Evolutionary conservation across 2,888 invertebrate genomes (phyloP).

Genomic region (Watsonalla binaria): DNA sequence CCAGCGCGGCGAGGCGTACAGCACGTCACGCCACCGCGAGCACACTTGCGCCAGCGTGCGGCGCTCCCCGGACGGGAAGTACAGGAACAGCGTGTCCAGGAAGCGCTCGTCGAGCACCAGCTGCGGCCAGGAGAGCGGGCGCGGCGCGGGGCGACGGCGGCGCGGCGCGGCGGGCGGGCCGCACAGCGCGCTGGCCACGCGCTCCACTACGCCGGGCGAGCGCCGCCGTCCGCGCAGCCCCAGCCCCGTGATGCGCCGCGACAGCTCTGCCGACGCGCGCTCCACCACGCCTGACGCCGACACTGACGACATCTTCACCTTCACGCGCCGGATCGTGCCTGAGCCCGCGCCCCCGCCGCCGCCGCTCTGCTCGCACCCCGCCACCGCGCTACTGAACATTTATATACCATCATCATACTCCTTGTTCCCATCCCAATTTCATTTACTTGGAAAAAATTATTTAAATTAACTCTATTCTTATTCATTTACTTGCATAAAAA

Average conservation of each 20-base stretch:
- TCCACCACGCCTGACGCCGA: conserved; percentile 94
- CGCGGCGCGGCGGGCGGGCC: conserved; percentile 79
- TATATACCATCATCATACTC: neutral
- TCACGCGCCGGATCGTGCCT: conserved; percentile 67
- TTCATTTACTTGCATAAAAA: no score
- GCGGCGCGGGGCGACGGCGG: conserved; percentile 72
- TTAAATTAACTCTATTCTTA: no score
- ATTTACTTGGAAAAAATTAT: no score
- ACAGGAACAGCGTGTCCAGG: conserved; percentile 89
- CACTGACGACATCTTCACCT: conserved; percentile 87
- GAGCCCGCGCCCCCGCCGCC: conserved; percentile 39
- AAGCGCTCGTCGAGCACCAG: conserved; percentile 91
- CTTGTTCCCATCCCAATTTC: no score
- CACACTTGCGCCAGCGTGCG: conserved; percentile 91
- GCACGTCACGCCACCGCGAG: conserved; percentile 90
- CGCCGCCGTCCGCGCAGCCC: conserved; percentile 83
- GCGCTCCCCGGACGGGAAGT: conserved; percentile 88
- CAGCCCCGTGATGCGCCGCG: conserved; percentile 92
- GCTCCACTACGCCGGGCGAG: conserved; percentile 86
- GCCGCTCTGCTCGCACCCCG: conserved; percentile 67
- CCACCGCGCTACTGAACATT: conserved; percentile 56
- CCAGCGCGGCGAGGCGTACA: conserved; percentile 92
- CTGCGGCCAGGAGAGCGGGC: conserved; percentile 84
- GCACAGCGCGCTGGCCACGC: conserved; percentile 92
- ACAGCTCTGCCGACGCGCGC: conserved; percentile 92